Conservation (phyloP, 2,888 invertebrate genomes). For the Drosophila barbarae region DNA sequence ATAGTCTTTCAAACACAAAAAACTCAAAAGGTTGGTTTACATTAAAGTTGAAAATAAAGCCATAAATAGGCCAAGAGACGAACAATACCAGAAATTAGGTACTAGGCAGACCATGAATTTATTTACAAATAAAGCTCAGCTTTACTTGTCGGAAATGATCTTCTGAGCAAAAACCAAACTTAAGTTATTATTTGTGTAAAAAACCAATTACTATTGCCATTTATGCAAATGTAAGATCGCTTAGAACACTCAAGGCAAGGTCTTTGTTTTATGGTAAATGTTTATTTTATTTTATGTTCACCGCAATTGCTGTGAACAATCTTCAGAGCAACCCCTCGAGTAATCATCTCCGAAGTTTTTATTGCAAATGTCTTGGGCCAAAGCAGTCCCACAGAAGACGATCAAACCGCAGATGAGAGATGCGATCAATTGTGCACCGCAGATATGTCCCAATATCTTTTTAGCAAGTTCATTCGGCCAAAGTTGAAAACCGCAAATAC, state of each 20-base stretch:
- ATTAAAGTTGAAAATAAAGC: not conserved
- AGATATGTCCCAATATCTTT: slow-evolving; percentile 9
- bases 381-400: slow-evolving; percentile 4
- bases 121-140: not conserved
- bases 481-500: slow-evolving; percentile 30
- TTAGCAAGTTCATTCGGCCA: slow-evolving; percentile 35
- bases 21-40: not conserved
- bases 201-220: slow-evolving; percentile 1
- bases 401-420: slow-evolving; percentile 8
- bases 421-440: slow-evolving; percentile 5
- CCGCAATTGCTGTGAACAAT: not conserved
- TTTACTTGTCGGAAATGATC: too few relatives aligned
- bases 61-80: not conserved
- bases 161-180: not conserved
- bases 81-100: not conserved
- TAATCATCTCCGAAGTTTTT: not conserved
- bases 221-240: slow-evolving; percentile 2
- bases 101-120: not conserved
- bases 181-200: not conserved
- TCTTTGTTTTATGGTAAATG: not conserved
- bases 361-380: not conserved
- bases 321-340: not conserved
- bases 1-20: not conserved
- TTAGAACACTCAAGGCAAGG: slow-evolving; percentile 8
- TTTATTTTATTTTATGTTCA: not conserved